phyloP scores from a whole-genome alignment of 2,888 invertebrate species.

The Cantharis lateralis region DNA sequence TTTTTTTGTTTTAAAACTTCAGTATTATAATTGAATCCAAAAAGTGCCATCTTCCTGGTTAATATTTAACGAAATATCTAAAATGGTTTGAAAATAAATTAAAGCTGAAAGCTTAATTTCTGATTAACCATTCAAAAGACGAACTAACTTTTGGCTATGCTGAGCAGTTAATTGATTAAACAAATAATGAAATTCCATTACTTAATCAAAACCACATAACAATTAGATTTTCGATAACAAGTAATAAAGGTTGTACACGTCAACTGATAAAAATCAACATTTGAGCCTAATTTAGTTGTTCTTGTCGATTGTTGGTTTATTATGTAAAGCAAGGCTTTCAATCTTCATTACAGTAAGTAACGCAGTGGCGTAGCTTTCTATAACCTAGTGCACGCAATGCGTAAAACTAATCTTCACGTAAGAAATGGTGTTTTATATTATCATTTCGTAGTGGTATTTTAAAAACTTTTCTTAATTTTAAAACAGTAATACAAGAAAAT shows the following conservation, averaged over 20 bases:
- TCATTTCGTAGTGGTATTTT: no score
- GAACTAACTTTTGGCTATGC: neutral
- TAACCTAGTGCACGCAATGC: no score
- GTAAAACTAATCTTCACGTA: no score
- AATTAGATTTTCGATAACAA: neutral
- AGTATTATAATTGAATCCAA: no score
- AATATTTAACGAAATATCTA: no score
- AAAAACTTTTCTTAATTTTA: no score
- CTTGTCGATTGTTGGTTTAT: neutral
- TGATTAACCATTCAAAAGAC: neutral
- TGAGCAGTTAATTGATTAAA: neutral
- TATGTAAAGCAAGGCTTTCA: neutral
- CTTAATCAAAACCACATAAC: neutral
- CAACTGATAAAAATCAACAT: neutral
- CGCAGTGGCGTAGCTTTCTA: neutral
- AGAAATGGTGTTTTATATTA: no score
- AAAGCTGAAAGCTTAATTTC: neutral
- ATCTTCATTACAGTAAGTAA: neutral
- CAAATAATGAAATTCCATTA: neutral
- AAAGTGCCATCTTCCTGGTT: no score
- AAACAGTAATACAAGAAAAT: no score
- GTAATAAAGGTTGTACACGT: neutral
- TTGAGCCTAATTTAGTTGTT: neutral
- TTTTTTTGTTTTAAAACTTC: no score
- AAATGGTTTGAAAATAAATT: neutral